Evolutionary conservation across 2,888 invertebrate genomes (phyloP).

Genomic region (Archips crataeganus): DNA sequence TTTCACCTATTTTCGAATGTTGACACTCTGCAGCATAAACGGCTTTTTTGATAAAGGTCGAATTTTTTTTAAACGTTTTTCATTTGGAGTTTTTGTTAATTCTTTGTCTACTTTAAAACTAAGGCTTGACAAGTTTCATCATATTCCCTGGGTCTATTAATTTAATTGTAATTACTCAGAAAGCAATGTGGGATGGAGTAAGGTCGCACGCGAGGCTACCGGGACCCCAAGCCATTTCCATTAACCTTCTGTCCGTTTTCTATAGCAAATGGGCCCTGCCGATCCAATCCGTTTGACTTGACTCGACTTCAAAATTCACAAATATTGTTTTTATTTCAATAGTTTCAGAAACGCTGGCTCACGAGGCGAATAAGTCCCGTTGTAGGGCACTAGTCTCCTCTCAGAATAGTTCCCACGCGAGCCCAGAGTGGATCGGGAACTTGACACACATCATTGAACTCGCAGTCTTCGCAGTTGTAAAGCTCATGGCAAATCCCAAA

Average conservation of each 20-base stretch:
- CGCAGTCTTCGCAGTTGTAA: no score
- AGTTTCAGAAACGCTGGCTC: not conserved
- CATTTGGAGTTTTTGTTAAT: no score
- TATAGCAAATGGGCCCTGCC: conserved; percentile 26
- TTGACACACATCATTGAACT: no score
- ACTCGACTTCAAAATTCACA: conserved; percentile 8
- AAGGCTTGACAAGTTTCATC: not conserved
- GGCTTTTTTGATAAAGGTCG: no score
- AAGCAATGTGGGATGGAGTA: conserved; percentile 53
- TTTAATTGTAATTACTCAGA: conserved; percentile 12
- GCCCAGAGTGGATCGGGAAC: no score
- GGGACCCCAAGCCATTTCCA: conserved; percentile 29
- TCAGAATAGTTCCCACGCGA: no score
- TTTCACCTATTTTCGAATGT: conserved; percentile 51
- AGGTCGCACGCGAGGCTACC: conserved; percentile 24
- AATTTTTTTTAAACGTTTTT: no score
- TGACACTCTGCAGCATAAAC: no score
- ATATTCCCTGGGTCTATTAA: not conserved
- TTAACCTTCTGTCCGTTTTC: conserved; percentile 30
- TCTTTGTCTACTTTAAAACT: no score
- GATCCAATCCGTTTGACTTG: conserved; percentile 27
- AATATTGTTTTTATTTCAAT: not conserved
- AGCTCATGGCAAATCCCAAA: no score
- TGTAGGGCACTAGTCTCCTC: no score
- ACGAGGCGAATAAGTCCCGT: not conserved